Percentiles rank a stretch among this genome's conserved stretches.
Evolutionary conservation across 2,888 invertebrate genomes (phyloP).

Genomic region (Drosophila leonis): DNA sequence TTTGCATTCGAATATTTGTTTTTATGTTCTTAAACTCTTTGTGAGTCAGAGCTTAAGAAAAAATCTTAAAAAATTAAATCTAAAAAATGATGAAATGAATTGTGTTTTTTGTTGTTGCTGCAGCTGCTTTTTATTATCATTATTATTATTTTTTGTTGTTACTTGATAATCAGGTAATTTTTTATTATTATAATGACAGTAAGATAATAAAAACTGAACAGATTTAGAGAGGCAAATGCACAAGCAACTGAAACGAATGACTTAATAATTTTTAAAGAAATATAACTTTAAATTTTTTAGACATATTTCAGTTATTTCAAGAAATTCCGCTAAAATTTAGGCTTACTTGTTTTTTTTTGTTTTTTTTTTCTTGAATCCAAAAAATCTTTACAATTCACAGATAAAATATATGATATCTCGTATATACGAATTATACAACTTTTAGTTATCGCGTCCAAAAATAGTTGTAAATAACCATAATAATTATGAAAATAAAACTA

Average conservation of each 20-base stretch:
- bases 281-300: background rate
- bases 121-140: background rate
- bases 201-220: background rate
- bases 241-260: background rate
- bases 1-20: background rate
- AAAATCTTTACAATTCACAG: conserved; percentile 39
- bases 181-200: background rate
- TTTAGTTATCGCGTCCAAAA: conserved; percentile 42
- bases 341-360: conserved; percentile 26
- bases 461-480: conserved; percentile 8
- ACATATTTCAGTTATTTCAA: background rate
- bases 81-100: background rate
- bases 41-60: background rate
- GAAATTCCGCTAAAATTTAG: background rate
- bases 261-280: background rate
- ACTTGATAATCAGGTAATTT: conserved; percentile 6
- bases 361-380: conserved; percentile 1
- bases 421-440: conserved; percentile 25
- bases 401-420: conserved; percentile 33
- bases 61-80: too few relatives aligned
- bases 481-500: conserved; percentile 13
- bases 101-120: background rate
- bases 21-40: background rate
- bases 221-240: background rate
- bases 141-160: background rate